phyloP scores from a whole-genome alignment of 2,797 vertebrate genomes.

The Sternotherus odoratus region DNA sequence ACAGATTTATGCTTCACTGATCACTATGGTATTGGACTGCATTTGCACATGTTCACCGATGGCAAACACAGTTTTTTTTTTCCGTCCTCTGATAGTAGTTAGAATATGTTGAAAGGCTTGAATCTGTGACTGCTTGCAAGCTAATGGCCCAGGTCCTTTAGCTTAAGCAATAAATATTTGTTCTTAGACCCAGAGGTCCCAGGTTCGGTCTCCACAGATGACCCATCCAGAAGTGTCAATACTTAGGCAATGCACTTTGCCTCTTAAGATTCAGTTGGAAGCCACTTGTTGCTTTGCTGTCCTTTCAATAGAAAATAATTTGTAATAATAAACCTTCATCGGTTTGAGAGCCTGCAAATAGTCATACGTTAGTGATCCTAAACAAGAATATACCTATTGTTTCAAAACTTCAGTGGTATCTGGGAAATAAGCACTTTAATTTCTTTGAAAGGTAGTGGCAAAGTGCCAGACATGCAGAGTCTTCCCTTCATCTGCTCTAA shows the following conservation, averaged over 20 bases:
- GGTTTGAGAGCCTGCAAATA: not conserved
- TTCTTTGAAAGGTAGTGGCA: not conserved
- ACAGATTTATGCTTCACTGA: constrained; percentile 13
- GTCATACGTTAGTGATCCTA: not conserved
- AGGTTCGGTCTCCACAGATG: not conserved
- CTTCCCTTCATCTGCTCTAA: not conserved
- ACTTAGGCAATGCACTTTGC: not conserved
- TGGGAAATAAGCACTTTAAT: not conserved
- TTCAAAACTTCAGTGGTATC: not conserved
- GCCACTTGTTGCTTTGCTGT: not conserved
- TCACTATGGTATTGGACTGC: not conserved
- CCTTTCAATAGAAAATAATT: not conserved
- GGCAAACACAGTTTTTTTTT: not conserved
- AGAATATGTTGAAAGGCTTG: not conserved
- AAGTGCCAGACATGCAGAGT: not conserved
- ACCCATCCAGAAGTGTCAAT: not conserved
- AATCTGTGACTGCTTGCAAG: not conserved
- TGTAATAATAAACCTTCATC: not conserved
- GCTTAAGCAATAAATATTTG: not conserved
- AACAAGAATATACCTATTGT: not conserved
- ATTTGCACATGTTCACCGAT: not conserved
- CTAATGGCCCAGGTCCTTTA: not conserved
- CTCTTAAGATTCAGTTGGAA: not conserved
- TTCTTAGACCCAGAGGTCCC: not conserved
- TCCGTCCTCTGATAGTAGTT: not conserved